Base-by-base conservation (phyloP, 2,797 vertebrate genomes). In the Craterocephalus amniculus region DNA sequence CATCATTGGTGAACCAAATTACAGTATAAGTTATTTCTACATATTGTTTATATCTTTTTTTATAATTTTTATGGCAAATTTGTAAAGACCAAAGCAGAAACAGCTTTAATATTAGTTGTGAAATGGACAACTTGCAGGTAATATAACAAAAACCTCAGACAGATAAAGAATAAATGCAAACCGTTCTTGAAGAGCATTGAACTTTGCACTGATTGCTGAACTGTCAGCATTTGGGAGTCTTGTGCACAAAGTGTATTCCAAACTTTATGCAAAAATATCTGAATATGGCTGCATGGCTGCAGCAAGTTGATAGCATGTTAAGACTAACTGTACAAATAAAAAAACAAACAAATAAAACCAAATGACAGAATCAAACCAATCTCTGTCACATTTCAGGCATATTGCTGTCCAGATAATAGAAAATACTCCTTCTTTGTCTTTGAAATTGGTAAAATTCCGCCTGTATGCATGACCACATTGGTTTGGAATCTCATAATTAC, bases 401-500 rank as follows among this genome's bases (percentile, higher is more conserved):
- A 16, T 13, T 34, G 38, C 24, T 6, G 0, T 62, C 4, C 32
- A 58, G 31, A 66, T 79, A 58, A 20, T 13, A 32, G 72, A 22
- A 49, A 9, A 27, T 34, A 54, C 57, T 70, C 7, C 40, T 49
- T 6, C 34, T 31, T 45, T 51, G 7, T 36, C 34, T 71, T 80
- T 32, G 52, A 43, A 67, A 63, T 38, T 45, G 52, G 9, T 61
- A 18, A 51, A 36, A 75, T 58, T 22, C 0, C 10, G 22, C 34
- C 12, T 34, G 36, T 45, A 58, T 43, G 29, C 58, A 75, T 59
- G 18, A 63, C 69, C 71, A 64, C 64, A 60, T 3, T 55, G 61
- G 66, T 24, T 35, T 80, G n/a, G 70, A 80, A 49, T 58, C 49
- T 71, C 58, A 48, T 65, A 80, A 90, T 89, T 87, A 88, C 84